phyloP scores from a whole-genome alignment of 2,888 invertebrate genomes.

The Machimus atricapillus region DNA sequence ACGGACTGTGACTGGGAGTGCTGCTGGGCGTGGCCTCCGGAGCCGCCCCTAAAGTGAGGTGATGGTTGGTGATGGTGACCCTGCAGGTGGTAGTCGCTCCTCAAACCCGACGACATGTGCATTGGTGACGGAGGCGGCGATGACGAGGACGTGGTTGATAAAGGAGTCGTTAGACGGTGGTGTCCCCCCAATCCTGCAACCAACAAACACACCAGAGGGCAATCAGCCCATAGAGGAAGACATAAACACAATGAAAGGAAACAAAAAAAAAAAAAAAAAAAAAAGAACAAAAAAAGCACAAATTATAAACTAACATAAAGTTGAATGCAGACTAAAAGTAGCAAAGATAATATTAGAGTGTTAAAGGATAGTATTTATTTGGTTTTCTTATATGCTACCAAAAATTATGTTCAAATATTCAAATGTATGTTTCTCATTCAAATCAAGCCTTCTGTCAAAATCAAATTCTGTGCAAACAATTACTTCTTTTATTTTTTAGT shows the following conservation, averaged over 20 bases:
- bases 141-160: slow-evolving; percentile 57
- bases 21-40: slow-evolving; percentile 6
- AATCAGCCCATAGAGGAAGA: slow-evolving; percentile 60
- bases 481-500: background rate
- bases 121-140: slow-evolving; percentile 58
- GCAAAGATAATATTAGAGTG: slow-evolving; percentile 28
- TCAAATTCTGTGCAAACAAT: background rate
- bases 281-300: slow-evolving; percentile 39
- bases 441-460: slow-evolving; percentile 8
- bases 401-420: background rate
- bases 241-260: slow-evolving; percentile 51
- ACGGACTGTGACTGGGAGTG: slow-evolving; percentile 21
- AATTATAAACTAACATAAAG: slow-evolving; percentile 38
- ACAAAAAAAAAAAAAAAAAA: slow-evolving; percentile 47
- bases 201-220: slow-evolving; percentile 63
- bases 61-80: slow-evolving; percentile 37
- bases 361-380: slow-evolving; percentile 25
- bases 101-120: slow-evolving; percentile 56
- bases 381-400: slow-evolving; percentile 5
- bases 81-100: slow-evolving; percentile 23
- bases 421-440: slow-evolving; percentile 6
- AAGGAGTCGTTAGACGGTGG: slow-evolving; percentile 57
- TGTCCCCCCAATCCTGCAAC: slow-evolving; percentile 55
- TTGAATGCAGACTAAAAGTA: slow-evolving; percentile 35
- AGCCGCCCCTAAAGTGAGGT: slow-evolving; percentile 35